phyloP scores from a whole-genome alignment of 2,888 invertebrate species.

The Atethmia centrago region DNA sequence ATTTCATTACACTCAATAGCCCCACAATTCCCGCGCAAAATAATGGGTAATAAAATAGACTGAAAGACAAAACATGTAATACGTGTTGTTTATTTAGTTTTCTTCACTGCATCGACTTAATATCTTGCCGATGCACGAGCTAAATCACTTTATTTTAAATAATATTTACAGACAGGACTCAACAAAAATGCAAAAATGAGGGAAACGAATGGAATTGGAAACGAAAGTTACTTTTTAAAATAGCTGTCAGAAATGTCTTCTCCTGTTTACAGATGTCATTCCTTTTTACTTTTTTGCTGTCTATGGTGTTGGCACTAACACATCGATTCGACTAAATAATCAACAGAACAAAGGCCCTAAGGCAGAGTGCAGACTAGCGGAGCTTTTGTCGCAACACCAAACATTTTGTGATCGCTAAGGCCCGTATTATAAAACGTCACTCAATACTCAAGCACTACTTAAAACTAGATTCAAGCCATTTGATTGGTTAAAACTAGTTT shows the following conservation, averaged over 20 bases:
- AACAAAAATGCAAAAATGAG: conserved; percentile 50
- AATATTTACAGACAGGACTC: conserved; percentile 51
- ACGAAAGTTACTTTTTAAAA: conserved; percentile 62
- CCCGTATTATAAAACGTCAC: too few species aligned
- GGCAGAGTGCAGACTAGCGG: not conserved
- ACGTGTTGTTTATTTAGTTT: not conserved
- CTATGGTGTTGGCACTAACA: not conserved
- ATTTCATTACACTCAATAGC: conserved; percentile 52
- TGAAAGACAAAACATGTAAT: conserved; percentile 13
- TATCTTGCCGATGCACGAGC: conserved; percentile 8
- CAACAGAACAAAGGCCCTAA: not conserved
- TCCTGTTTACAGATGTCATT: not conserved
- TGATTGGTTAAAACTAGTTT: too few species aligned
- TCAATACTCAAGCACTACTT: too few species aligned
- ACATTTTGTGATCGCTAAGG: not conserved
- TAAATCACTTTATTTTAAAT: conserved; percentile 33
- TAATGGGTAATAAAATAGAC: conserved; percentile 24
- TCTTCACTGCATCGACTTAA: conserved; percentile 13
- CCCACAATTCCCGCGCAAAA: conserved; percentile 72
- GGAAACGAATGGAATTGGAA: conserved; percentile 55
- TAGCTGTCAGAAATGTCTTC: conserved; percentile 50
- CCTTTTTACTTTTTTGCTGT: not conserved
- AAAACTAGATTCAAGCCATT: too few species aligned
- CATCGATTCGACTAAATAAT: conserved; percentile 33
- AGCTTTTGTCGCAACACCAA: not conserved